Base-by-base conservation (phyloP, 37 sponge, comb jelly and placozoan species). In the Haliclona indistincta region DNA sequence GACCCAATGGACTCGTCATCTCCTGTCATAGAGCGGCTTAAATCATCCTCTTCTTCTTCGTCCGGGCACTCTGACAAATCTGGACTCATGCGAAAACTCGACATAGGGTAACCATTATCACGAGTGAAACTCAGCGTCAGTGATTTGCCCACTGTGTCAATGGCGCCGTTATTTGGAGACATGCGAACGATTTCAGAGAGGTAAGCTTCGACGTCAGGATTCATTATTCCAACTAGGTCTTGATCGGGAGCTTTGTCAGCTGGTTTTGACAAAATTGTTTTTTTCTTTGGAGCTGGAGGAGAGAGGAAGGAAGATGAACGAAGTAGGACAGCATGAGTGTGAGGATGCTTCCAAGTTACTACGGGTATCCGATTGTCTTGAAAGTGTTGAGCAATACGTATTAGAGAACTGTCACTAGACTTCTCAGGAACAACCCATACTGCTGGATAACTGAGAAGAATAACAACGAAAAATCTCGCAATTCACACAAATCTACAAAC, bases 261-360 rank as follows among this genome's bases (percentile, higher is more conserved):
- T 5, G 38, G 7, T 25, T 58, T 11, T 25, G 22, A 7, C 7
- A 58, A 26, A n/a, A 25, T 25, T 8, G 38, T 39, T 4, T 35
- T 68, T 11, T 29, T 70, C 29, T 38, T 26, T 43, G 39, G 47
- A 28, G 53, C 2, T 5, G 28, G 7, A 49, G 36, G 13, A 32
- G 25, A 33, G 4, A 33, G 33, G 33, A 86, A 86, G 35, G 79
- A 79, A 35, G 84, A 72, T 13, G 92, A 90, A 17, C 97, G 85
- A 38, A 96, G 79, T 4, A 96, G 81, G 3, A 94, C 73, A 13
- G 91, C 91, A 43, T 81, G 56, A 30, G 53, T 78, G 13, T 23
- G 34, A 22, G 90, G 88, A 64, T 87, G 91, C 20, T 83, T 82
- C 97, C 97, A 96, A 13, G 91, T 86, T 34, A 84, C 88, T 10